Base-by-base conservation (phyloP, 1,140 invertebrate species). In the Drosophila parvula region DNA sequence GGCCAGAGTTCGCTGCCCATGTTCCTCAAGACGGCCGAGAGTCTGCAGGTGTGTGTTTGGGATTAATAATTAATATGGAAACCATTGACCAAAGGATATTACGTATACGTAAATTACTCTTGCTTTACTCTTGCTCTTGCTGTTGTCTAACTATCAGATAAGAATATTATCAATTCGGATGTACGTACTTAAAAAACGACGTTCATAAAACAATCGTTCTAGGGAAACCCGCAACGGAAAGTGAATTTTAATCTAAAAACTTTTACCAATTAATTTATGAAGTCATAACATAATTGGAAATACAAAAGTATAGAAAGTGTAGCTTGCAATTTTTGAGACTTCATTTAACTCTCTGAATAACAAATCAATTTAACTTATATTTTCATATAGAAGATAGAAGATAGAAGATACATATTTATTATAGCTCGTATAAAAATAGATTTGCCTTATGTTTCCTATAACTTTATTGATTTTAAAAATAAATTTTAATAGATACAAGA, bases 1-100 rank as follows among this genome's bases (percentile, higher is more conserved):
- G 96, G 95, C 84, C 96, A 97, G 93, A 96, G 97, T 94, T 95
- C 96, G 92, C 93, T 97, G 92, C 95, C 96, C 70, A 96, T 96
- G 94, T 97, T 98, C 94, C 94, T 98, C 81, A 97, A 97, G 94
- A 97, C 96, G 79, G 97, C 97, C 63, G 97, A 98, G 93, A 96
- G 96, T 80, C 94, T 98, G 92, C 96, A 98, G 94, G 97, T 98
- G 80, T 93, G 68, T 58, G 9, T 27, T n/a, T n/a, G 28, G 12
- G 1, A 36, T n/a, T 32, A 6, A 16, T 34, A 18, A 36, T 14
- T 4, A 4, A 48, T n/a, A 8, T 30, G 30, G 12, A 55, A 14
- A 45, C 6, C 4, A 44, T 44, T 43, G n/a, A 43, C 7, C 41
- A 43, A 16, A 16, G 1, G 30, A 40, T n/a, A 40, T 8, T 40